Conservation (phyloP, 2,113 vertebrate species). For the Tyrannus savana region DNA sequence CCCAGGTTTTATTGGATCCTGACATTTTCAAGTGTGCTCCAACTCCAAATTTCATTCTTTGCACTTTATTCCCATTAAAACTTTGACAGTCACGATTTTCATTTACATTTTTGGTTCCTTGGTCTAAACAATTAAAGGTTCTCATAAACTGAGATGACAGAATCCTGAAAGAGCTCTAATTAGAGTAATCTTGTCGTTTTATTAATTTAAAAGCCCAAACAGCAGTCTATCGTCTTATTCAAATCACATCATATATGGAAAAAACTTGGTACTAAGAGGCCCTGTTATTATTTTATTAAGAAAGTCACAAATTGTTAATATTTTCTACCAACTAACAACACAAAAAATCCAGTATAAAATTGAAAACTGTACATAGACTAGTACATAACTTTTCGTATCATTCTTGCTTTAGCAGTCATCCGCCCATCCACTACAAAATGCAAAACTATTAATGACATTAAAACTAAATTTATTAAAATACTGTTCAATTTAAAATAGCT, state of each 20-base stretch:
- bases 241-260: not conserved
- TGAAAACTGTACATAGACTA: not conserved
- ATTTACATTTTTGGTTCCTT: not conserved
- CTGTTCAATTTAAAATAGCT: slow-evolving; percentile 36
- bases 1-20: not conserved
- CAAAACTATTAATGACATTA: not conserved
- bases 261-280: not conserved
- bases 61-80: not conserved
- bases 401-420: not conserved
- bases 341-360: not conserved
- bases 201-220: not conserved
- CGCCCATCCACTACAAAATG: not conserved
- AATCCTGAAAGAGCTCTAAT: not conserved
- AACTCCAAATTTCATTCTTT: not conserved
- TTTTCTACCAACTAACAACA: not conserved
- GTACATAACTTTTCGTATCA: not conserved
- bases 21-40: not conserved
- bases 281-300: not conserved
- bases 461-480: slow-evolving; percentile 20
- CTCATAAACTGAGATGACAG: not conserved
- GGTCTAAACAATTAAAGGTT: not conserved
- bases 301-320: not conserved
- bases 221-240: not conserved
- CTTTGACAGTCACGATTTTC: not conserved
- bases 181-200: not conserved